These are phyloP conservation scores for Leucania comma DNA, from an alignment of 2,888 invertebrate species.

Conservation along the genomic window DNA sequence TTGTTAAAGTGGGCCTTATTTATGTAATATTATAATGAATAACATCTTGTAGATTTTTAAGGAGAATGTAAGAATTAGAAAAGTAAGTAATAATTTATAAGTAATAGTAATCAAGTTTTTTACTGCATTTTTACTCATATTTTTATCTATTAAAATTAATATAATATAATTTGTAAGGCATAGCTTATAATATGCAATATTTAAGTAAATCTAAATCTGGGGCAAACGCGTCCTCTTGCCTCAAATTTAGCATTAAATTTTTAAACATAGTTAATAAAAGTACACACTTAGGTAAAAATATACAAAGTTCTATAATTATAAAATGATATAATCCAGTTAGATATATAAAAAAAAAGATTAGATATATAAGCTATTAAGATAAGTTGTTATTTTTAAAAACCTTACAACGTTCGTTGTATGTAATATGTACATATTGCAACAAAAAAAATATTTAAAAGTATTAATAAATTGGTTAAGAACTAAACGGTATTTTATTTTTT, in stretches of 20 bases:
- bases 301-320: conserved; percentile 9
- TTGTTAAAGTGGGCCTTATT: neutral
- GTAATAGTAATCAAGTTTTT: conserved; percentile 57
- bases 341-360: neutral
- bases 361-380: conserved; percentile 35
- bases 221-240: conserved; percentile 89
- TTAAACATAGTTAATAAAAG: neutral
- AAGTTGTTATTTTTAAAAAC: conserved; percentile 29
- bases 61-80: neutral
- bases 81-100: conserved; percentile 2
- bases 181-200: neutral
- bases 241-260: conserved; percentile 71
- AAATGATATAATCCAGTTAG: conserved; percentile 1
- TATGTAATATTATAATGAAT: neutral
- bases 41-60: neutral
- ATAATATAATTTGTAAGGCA: conserved; percentile 32
- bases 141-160: too few species aligned
- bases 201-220: conserved; percentile 72
- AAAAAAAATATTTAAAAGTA: conserved; percentile 43
- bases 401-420: conserved; percentile 7
- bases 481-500: conserved; percentile 42
- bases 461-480: conserved; percentile 53
- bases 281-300: conserved; percentile 4
- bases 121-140: conserved; percentile 84
- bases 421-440: conserved; percentile 78